Conservation (phyloP, 2,888 invertebrate genomes). For the Neocrepidodera transversa region DNA sequence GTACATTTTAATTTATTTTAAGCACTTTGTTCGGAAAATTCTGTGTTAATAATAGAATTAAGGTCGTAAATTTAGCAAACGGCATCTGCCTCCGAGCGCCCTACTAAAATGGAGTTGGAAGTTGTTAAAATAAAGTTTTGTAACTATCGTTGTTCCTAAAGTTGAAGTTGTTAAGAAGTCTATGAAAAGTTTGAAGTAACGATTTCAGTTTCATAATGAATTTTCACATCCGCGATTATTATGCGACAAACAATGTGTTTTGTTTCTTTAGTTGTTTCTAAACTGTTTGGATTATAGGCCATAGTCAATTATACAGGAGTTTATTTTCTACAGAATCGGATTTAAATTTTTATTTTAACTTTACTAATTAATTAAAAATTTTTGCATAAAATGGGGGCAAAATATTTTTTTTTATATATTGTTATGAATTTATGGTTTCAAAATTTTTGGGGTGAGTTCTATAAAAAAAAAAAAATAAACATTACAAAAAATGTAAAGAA, state of each 20-base stretch:
- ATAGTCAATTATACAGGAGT: no score
- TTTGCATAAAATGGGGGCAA: no score
- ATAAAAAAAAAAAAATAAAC: no score
- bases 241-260: constrained; percentile 28
- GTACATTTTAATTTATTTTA: no score
- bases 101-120: constrained; percentile 19
- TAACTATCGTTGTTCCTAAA: constrained; percentile 35
- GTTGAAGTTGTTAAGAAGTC: constrained; percentile 31
- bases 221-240: constrained; percentile 26
- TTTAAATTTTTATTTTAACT: no score
- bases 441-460: no score
- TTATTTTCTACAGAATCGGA: no score
- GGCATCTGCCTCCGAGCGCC: neutral
- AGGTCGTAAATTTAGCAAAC: constrained; percentile 4
- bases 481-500: no score
- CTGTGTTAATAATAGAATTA: neutral
- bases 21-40: neutral
- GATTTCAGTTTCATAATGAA: constrained; percentile 35
- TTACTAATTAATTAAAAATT: no score
- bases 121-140: constrained; percentile 31
- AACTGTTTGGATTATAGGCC: neutral
- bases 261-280: neutral
- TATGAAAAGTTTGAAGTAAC: constrained; percentile 34
- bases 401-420: no score
- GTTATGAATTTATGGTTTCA: no score